Evolutionary conservation across 2,797 vertebrate genomes (phyloP).

Genomic region (Hyperoplus immaculatus): DNA sequence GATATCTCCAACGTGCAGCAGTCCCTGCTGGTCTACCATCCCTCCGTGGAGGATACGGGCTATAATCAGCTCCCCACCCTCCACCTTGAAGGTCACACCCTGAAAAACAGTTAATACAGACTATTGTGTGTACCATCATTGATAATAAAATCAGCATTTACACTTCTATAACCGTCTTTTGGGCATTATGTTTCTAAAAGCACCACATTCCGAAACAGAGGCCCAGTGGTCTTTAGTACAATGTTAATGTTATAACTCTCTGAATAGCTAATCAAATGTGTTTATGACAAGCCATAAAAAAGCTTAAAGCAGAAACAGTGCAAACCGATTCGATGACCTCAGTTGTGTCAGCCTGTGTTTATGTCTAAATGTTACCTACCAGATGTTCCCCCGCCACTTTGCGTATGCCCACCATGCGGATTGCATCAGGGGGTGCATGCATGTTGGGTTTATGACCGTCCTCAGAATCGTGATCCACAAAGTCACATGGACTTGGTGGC

Average conservation of each 20-base stretch:
- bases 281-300: neutral
- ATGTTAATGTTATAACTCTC: neutral
- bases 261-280: neutral
- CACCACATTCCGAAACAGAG: neutral
- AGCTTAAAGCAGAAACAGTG: neutral
- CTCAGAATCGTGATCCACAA: conserved; percentile 80
- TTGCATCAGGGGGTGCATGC: conserved; percentile 88
- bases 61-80: conserved; percentile 92
- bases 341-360: neutral
- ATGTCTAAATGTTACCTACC: conserved; percentile 69
- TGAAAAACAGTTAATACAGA: conserved; percentile 56
- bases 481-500: conserved; percentile 85
- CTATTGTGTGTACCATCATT: neutral
- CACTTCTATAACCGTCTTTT: neutral
- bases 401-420: conserved; percentile 96
- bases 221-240: neutral
- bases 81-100: conserved; percentile 95
- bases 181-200: neutral
- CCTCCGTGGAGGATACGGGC: conserved; percentile 95
- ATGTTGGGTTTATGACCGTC: conserved; percentile 64
- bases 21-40: conserved; percentile 94
- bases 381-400: conserved; percentile 92
- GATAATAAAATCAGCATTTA: neutral
- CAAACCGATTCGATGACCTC: neutral
- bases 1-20: conserved; percentile 93